These are phyloP conservation scores for Oxytorus armatus DNA, from an alignment of 2,888 invertebrate genomes.

Conservation along the genomic window DNA sequence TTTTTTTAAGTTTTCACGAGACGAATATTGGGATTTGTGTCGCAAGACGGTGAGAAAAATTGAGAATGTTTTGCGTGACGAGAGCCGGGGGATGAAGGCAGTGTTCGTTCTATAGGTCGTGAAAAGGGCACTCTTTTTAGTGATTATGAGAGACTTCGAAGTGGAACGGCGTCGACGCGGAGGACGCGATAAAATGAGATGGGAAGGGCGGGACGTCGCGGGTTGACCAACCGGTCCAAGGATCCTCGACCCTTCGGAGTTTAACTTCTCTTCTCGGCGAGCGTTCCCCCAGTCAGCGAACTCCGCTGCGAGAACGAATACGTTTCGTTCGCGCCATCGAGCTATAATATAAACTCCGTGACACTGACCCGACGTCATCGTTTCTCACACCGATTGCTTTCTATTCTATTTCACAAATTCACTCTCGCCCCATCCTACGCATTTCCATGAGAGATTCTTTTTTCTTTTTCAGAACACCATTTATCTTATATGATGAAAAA, in stretches of 20 bases:
- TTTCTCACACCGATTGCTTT: conserved; percentile 41
- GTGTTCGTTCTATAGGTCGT: conserved; percentile 37
- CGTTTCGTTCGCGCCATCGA: conserved; percentile 45
- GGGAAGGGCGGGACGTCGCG: conserved; percentile 68
- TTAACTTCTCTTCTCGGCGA: conserved; percentile 70
- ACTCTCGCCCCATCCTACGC: neutral
- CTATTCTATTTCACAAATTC: conserved; percentile 26
- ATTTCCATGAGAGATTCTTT: neutral
- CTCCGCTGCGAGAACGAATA: conserved; percentile 68
- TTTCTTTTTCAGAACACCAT: no score
- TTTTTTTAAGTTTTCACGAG: no score
- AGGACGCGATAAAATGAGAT: conserved; percentile 65
- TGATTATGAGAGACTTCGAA: conserved; percentile 41
- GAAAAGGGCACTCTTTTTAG: conserved; percentile 49
- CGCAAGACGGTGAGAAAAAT: conserved; percentile 1
- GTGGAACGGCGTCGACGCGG: conserved; percentile 49
- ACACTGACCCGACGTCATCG: conserved; percentile 61
- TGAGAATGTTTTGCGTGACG: neutral
- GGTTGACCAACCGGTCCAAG: conserved; percentile 73
- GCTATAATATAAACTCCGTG: conserved; percentile 52
- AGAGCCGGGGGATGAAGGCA: conserved; percentile 28
- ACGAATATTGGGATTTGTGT: no score
- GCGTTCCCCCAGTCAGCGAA: conserved; percentile 69
- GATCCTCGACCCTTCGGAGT: conserved; percentile 73
- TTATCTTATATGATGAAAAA: no score